Conservation (phyloP, 2,797 vertebrate species). For the Hippoglossus hippoglossus region DNA sequence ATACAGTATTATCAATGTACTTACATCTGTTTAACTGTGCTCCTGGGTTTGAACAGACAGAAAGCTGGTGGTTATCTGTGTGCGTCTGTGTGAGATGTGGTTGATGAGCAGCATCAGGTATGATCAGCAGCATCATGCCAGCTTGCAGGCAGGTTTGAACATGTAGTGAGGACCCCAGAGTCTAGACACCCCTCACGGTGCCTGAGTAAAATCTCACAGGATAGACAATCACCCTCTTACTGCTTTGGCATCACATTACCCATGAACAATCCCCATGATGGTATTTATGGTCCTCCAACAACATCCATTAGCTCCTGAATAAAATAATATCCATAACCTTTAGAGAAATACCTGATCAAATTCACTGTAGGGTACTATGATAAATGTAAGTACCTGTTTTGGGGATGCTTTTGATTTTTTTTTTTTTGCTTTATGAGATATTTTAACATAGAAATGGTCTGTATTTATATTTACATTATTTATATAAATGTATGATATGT, state of each 20-base stretch:
- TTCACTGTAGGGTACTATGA: neutral
- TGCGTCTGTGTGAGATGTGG: neutral
- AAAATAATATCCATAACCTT: neutral
- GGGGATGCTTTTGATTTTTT: neutral
- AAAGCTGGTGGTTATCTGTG: neutral
- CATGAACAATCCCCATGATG: conserved; percentile 22
- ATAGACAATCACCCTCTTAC: conserved; percentile 4
- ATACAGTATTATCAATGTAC: neutral
- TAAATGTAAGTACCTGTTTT: neutral
- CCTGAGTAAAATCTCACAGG: conserved; percentile 19
- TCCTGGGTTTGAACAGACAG: no score
- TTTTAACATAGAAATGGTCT: neutral
- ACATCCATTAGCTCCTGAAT: neutral
- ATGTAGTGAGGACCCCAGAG: conserved; percentile 42
- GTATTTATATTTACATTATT: no score
- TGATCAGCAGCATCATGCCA: conserved; percentile 12
- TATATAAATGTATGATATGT: no score
- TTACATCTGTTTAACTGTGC: neutral
- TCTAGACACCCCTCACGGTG: conserved; percentile 16
- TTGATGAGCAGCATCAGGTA: conserved; percentile 39
- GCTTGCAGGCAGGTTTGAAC: conserved; percentile 51
- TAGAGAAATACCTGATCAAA: neutral
- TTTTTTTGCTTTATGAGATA: neutral
- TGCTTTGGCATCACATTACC: conserved; percentile 32
- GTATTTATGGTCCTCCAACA: conserved; percentile 6